Base-by-base conservation (phyloP, 2,888 invertebrate genomes). In the Philereme vetulata region DNA sequence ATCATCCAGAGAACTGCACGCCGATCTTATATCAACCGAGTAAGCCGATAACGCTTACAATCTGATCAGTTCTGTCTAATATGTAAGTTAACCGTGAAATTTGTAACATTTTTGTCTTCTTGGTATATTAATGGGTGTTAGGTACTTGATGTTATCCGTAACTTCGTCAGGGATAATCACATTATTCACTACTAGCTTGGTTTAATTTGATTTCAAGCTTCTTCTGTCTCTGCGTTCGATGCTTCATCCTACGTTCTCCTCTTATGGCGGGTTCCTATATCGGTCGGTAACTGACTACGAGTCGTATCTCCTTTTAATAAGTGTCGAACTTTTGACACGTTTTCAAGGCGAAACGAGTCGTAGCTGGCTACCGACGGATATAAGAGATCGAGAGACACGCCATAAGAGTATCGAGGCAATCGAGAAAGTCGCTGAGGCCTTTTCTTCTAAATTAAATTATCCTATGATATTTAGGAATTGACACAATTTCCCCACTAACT, bases 401-500 rank as follows among this genome's bases (percentile, higher is more conserved):
- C n/a, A n/a, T n/a, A 32, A 36, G 11, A 53, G 7, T 6, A 42
- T 21, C 21, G 21, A 21, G 57, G 54, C 52, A 43, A 10, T 11
- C 21, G 21, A 9, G 7, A 33, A 10, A 38, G 33, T 45, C 43
- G 33, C 34, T 35, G 11, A 51, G 35, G 32, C 35, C 21, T 49
- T 33, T 45, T 43, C 44, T 35, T 48, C 35, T 4, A 35, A 46
- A 35, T 51, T 45, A 33, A 32, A 48, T 54, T 60, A 40, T 57
- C 40, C 21, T 36, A 46, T 48, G 38, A 21, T 63, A 46, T 62
- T 52, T 53, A 56, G 21, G 42, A 54, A 44, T 61, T 77, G 74
- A 71, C 70, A 69, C 76, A 58, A 72, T 81, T 84, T 80, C 72
- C 77, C 83, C 81, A 87, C 85, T 85, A 64, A 88, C 86, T 87